Percentiles rank a stretch among this genome's conserved stretches.
phyloP scores from a whole-genome alignment of 2,888 invertebrate genomes.

The Orthosia gothica region DNA sequence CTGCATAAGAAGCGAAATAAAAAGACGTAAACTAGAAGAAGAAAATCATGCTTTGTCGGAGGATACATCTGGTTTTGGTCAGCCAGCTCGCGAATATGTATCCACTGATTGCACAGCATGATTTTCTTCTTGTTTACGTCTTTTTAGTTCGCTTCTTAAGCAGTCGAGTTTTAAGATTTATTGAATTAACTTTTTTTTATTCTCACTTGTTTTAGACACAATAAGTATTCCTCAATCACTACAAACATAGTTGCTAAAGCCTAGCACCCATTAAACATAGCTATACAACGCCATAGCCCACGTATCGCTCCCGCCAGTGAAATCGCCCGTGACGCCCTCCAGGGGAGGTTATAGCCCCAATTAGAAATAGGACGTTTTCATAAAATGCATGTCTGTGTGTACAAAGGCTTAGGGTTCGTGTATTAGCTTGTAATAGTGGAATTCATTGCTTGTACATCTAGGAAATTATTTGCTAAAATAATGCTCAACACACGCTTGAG shows the following conservation, averaged over 20 bases:
- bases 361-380: constrained; percentile 65
- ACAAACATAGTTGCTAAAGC: constrained; percentile 12
- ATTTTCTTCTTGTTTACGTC: too few species aligned
- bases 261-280: constrained; percentile 19
- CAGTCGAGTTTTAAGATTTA: too few species aligned
- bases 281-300: constrained; percentile 5
- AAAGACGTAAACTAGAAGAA: too few species aligned
- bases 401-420: not conserved
- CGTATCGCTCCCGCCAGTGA: constrained; percentile 64
- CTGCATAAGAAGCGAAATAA: too few species aligned
- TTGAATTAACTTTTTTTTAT: too few species aligned
- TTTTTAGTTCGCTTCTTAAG: too few species aligned
- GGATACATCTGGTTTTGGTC: too few species aligned
- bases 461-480: not conserved
- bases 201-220: too few species aligned
- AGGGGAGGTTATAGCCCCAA: constrained; percentile 57
- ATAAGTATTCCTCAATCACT: not conserved
- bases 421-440: constrained; percentile 5
- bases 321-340: constrained; percentile 73
- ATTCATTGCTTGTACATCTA: not conserved
- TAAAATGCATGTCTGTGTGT: constrained; percentile 50
- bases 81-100: too few species aligned
- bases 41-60: too few species aligned
- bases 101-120: too few species aligned
- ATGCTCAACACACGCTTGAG: too few species aligned